These are phyloP conservation scores for Clanis bilineata DNA, from an alignment of 2,888 invertebrate genomes.

Conservation along the genomic window DNA sequence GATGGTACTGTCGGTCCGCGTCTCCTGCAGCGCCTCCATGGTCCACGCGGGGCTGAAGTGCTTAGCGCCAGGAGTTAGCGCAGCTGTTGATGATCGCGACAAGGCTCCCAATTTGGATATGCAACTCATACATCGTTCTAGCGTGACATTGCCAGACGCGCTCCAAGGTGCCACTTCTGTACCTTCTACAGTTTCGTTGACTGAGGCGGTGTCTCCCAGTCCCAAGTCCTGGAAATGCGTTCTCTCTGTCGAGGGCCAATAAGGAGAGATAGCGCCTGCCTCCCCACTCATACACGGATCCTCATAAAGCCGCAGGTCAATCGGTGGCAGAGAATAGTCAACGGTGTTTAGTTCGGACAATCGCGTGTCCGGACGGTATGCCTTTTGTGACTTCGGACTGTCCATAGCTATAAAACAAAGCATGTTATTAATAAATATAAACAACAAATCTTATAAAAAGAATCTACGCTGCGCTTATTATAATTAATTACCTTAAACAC, in stretches of 20 bases:
- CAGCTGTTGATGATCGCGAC: conserved; percentile 85
- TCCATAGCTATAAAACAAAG: conserved; percentile 40
- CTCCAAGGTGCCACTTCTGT: conserved; percentile 51
- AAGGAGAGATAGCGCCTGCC: conserved; percentile 82
- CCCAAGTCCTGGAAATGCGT: conserved; percentile 77
- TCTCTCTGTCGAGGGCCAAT: conserved; percentile 84
- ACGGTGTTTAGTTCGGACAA: conserved; percentile 75
- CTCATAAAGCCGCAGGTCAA: conserved; percentile 59
- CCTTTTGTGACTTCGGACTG: conserved; percentile 57
- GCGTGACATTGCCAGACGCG: conserved; percentile 66
- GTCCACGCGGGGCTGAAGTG: conserved; percentile 83
- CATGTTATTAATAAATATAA: background rate
- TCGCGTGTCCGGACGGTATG: conserved; percentile 74
- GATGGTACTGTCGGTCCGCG: conserved; percentile 28
- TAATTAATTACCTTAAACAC: no score
- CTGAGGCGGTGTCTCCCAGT: conserved; percentile 59
- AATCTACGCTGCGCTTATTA: no score
- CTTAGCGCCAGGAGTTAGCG: conserved; percentile 73
- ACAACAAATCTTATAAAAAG: no score
- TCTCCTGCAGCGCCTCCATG: conserved; percentile 69
- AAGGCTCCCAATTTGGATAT: conserved; percentile 89
- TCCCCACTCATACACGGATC: conserved; percentile 56
- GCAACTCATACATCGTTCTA: conserved; percentile 88
- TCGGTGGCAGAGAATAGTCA: conserved; percentile 69
- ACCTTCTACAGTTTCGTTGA: conserved; percentile 49